Base-by-base conservation (phyloP, 2,888 invertebrate genomes). In the Drosophila anomalata region DNA sequence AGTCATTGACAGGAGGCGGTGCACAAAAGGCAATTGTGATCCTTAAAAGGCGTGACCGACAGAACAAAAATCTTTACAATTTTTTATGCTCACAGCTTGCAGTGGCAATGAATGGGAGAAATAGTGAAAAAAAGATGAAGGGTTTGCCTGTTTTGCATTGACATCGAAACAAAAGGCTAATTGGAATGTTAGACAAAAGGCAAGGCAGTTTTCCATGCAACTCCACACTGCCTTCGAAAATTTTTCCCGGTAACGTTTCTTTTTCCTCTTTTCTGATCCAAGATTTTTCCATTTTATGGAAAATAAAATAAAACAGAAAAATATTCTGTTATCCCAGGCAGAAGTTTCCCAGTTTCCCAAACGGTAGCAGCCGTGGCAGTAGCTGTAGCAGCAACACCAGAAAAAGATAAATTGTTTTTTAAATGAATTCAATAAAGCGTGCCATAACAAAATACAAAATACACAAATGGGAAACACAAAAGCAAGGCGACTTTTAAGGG, bases 361-460 rank as follows among this genome's bases (percentile, higher is more conserved):
- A 33, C 29, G 20, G 20, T 12, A 41, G 41, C 12, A 53, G n/a
- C 53, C 31, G 41, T 22, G 17, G 36, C 39, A 53, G 53, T 24
- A 39, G 36, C 33, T 29, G 48, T n/a, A 58, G 24, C 48, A 29
- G 44, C 46, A 26, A 26, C 54, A 54, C 31, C 65, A 75, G 20
- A 44, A 67, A 78, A 84, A 84, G 85, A 85, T 78, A 87, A 87
- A 85, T 85, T 79, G 87, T 75, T 85, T 85, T 85, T 87, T 87
- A 87, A 85, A 87, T 82, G 87, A 85, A 85, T 85, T 85, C 85
- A 85, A 85, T 85, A 87, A 85, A 85, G 79, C 85, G 75, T 77
- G 79, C 54, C 65, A 65, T 65, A 65, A 70, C 50, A 70, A 70
- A 70, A 70, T 60, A 51, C 50, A 36, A 54, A 61, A 70, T 31